Conservation (phyloP, 1,140 invertebrate species). For the Brachionus calyciflorus region DNA sequence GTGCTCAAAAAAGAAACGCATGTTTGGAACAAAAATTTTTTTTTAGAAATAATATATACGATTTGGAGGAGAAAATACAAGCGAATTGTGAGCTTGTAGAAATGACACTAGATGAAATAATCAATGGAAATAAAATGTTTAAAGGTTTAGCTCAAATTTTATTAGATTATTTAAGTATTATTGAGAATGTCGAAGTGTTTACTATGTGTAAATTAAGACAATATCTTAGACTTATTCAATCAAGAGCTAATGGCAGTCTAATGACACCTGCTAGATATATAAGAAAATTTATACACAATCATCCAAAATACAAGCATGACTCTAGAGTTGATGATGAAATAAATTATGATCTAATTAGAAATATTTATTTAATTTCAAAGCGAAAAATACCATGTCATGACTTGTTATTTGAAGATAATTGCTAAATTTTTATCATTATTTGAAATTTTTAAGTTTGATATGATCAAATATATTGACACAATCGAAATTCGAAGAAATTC, state of each 20-base stretch:
- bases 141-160: slow-evolving; percentile 2
- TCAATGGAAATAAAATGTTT: slow-evolving; percentile 25
- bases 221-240: slow-evolving; percentile 89
- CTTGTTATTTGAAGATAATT: slow-evolving; percentile 23
- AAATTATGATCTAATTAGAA: slow-evolving; percentile 84
- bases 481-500: too few relatives aligned
- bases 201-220: slow-evolving; percentile 93
- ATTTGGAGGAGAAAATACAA: neutral
- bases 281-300: slow-evolving; percentile 78
- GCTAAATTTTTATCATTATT: neutral
- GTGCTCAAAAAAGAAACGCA: slow-evolving; percentile 84
- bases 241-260: slow-evolving; percentile 67
- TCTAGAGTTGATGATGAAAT: slow-evolving; percentile 82
- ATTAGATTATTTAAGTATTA: slow-evolving; percentile 1
- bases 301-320: slow-evolving; percentile 85
- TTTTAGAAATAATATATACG: slow-evolving; percentile 73
- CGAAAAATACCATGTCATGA: neutral
- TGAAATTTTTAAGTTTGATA: too few relatives aligned
- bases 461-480: too few relatives aligned
- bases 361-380: slow-evolving; percentile 51
- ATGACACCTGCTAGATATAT: slow-evolving; percentile 71
- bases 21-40: slow-evolving; percentile 78
- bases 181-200: slow-evolving; percentile 72
- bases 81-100: slow-evolving; percentile 6
- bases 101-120: slow-evolving; percentile 21